Conservation (phyloP, 2,888 invertebrate species). For the Lutraria lutraria region DNA sequence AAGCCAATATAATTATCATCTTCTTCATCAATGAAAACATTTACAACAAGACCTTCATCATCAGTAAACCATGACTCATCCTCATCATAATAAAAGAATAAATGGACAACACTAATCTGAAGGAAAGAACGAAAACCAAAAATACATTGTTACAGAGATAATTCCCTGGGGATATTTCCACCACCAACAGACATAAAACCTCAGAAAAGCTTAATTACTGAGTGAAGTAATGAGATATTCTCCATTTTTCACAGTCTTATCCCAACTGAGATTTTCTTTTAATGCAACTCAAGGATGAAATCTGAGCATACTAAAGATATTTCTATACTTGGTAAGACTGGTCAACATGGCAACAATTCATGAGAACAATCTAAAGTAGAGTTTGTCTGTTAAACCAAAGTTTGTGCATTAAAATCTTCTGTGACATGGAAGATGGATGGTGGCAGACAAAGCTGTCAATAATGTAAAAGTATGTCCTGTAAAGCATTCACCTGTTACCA, state of each 20-base stretch:
- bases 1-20: too few relatives aligned
- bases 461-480: neutral
- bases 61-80: neutral
- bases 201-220: neutral
- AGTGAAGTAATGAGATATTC: neutral
- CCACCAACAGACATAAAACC: neutral
- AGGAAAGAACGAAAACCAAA: neutral
- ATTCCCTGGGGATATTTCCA: neutral
- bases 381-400: neutral
- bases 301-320: neutral
- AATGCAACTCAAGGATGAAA: too few relatives aligned
- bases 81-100: neutral
- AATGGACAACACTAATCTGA: neutral
- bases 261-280: neutral
- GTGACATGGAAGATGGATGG: neutral
- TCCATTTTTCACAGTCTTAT: neutral
- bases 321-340: neutral
- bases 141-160: neutral
- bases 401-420: neutral
- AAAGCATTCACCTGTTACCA: neutral
- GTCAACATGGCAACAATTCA: neutral
- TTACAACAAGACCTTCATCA: neutral
- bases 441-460: neutral
- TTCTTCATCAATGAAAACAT: too few relatives aligned
- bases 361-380: neutral